Evolutionary conservation across 2,888 invertebrate species (phyloP).

Genomic region (Gasteruption jaculator): DNA sequence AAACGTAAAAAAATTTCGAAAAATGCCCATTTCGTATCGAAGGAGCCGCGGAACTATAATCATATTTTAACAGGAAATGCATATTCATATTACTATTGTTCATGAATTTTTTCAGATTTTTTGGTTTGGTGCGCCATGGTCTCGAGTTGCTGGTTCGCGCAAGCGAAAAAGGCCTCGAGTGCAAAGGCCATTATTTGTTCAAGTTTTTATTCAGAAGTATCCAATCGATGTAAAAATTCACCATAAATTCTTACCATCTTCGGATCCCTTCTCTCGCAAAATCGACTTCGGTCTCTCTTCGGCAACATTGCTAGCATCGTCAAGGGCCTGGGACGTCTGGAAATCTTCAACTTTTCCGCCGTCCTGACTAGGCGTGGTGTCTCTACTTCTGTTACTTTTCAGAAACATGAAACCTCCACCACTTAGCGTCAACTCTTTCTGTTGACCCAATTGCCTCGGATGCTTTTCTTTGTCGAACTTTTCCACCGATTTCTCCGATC

Average conservation of each 20-base stretch:
- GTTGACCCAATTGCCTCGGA: conserved; percentile 48
- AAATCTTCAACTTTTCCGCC: conserved; percentile 36
- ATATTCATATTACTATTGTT: too few relatives aligned
- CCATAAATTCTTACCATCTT: conserved; percentile 39
- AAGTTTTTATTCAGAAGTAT: not conserved
- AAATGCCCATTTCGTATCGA: too few relatives aligned
- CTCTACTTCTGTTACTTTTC: conserved; percentile 52
- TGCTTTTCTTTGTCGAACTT: conserved; percentile 49
- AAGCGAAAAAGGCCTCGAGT: too few relatives aligned
- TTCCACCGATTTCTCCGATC: conserved; percentile 28
- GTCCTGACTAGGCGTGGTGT: conserved; percentile 42
- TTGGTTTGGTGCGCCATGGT: too few relatives aligned
- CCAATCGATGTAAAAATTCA: not conserved
- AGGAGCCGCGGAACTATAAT: too few relatives aligned
- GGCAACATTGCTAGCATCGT: conserved; percentile 26
- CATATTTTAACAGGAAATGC: too few relatives aligned
- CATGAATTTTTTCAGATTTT: too few relatives aligned
- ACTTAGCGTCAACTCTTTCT: conserved; percentile 47
- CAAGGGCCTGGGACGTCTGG: conserved; percentile 21
- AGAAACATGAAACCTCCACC: conserved; percentile 65
- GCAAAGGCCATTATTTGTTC: too few relatives aligned
- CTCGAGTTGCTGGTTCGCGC: too few relatives aligned
- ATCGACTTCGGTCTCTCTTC: conserved; percentile 46
- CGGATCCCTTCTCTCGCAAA: conserved; percentile 42
- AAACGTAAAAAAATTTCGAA: too few relatives aligned